A percentile compares a stretch with the other conserved stretches of the same genome.
phyloP scores from a whole-genome alignment of 2,797 vertebrate genomes.

The Anolis apletophallus region DNA sequence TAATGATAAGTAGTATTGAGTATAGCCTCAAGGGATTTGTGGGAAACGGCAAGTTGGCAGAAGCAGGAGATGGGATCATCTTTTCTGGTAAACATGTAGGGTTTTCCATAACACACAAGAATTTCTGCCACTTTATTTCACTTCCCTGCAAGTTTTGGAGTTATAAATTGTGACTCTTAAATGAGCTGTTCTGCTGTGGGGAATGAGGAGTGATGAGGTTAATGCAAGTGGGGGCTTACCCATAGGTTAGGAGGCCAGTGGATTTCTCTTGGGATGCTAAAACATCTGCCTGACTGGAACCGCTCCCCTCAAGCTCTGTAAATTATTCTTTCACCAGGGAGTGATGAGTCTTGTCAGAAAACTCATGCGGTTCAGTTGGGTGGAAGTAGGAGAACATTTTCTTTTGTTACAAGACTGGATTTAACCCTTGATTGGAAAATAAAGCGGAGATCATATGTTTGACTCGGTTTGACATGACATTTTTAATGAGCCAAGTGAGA shows the following conservation, averaged over 20 bases:
- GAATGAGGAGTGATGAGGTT: neutral
- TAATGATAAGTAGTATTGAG: neutral
- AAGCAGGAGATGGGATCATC: conserved; percentile 7
- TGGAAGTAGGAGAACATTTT: conserved; percentile 17
- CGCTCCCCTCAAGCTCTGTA: conserved; percentile 25
- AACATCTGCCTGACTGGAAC: conserved; percentile 12
- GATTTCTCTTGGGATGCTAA: conserved; percentile 14
- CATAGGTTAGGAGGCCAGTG: conserved; percentile 37
- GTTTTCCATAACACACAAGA: conserved; percentile 28
- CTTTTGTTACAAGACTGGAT: neutral
- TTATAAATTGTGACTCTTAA: conserved; percentile 43
- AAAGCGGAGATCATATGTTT: neutral
- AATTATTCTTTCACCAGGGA: conserved; percentile 7
- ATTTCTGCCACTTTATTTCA: conserved; percentile 23
- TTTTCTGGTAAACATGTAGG: conserved; percentile 28
- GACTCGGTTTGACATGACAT: neutral
- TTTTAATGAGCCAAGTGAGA: neutral
- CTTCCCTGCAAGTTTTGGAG: conserved; percentile 27
- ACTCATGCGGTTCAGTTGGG: conserved; percentile 16
- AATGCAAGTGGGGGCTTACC: conserved; percentile 28
- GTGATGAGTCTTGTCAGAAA: conserved; percentile 25
- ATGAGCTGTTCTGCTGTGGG: conserved; percentile 6
- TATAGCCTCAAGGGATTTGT: neutral
- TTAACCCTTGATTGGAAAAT: conserved; percentile 23
- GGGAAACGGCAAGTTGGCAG: neutral